phyloP scores from a whole-genome alignment of 2,888 invertebrate genomes.

The Coremacera marginata region DNA sequence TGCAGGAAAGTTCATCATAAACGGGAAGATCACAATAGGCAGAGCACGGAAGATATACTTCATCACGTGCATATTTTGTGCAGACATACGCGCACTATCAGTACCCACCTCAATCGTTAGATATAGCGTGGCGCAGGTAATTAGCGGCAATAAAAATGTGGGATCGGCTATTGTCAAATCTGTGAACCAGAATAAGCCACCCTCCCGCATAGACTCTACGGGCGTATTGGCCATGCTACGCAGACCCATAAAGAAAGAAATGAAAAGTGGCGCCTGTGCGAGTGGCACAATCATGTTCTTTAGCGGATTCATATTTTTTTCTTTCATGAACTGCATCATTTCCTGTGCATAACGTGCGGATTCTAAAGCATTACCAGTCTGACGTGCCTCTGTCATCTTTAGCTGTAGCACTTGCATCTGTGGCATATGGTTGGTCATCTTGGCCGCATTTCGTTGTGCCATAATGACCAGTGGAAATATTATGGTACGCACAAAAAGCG shows the following conservation, averaged over 20 bases:
- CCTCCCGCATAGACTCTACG: constrained; percentile 88
- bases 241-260: constrained; percentile 92
- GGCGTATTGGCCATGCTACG: constrained; percentile 90
- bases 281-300: constrained; percentile 83
- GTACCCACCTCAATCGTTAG: constrained; percentile 87
- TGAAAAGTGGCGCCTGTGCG: constrained; percentile 89
- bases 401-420: constrained; percentile 84
- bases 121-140: constrained; percentile 86
- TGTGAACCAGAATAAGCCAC: constrained; percentile 92
- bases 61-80: constrained; percentile 78
- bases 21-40: constrained; percentile 85
- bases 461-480: constrained; percentile 90
- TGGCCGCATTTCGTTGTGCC: constrained; percentile 83
- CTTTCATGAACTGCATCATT: constrained; percentile 84
- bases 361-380: constrained; percentile 84
- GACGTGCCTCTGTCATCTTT: constrained; percentile 89
- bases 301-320: constrained; percentile 83
- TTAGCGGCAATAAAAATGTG: constrained; percentile 84
- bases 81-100: constrained; percentile 78
- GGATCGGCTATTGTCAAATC: constrained; percentile 94
- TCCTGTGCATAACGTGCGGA: constrained; percentile 82
- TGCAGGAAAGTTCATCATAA: constrained; percentile 89
- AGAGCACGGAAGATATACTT: constrained; percentile 81
- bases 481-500: constrained; percentile 78
- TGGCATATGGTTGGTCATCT: constrained; percentile 89